Evolutionary conservation across 2,113 vertebrate genomes (phyloP).

Genomic region (Mohoua ochrocephala): DNA sequence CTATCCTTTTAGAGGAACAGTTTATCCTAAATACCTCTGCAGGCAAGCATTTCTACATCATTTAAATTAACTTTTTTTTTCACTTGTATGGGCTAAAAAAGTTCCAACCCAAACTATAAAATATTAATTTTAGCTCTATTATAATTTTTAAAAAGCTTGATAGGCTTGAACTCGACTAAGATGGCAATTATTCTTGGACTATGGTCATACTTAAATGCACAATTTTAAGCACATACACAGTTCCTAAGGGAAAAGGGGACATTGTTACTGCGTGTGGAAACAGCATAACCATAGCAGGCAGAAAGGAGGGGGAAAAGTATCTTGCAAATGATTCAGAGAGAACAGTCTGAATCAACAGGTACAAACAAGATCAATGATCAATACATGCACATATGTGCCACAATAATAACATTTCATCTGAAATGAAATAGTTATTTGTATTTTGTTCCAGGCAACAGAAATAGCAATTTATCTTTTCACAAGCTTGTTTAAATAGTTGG

Average conservation of each 20-base stretch:
- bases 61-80: neutral
- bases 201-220: neutral
- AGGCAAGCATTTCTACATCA: neutral
- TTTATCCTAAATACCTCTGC: neutral
- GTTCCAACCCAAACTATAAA: neutral
- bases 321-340: slow-evolving; percentile 19
- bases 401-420: slow-evolving; percentile 59
- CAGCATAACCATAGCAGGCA: neutral
- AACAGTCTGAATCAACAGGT: slow-evolving; percentile 8
- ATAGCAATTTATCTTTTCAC: slow-evolving; percentile 33
- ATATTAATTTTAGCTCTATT: neutral
- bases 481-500: neutral
- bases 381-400: slow-evolving; percentile 6
- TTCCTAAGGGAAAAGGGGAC: neutral
- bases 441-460: slow-evolving; percentile 11
- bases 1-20: neutral
- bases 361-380: neutral
- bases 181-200: neutral
- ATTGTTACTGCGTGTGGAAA: neutral
- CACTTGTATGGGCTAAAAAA: neutral
- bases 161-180: neutral
- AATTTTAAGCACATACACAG: neutral
- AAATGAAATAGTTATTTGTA: slow-evolving; percentile 51
- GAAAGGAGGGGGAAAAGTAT: neutral
- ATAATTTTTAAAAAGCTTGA: neutral